phyloP scores from a whole-genome alignment of 2,113 vertebrate genomes.

The Odobenus rosmarus region DNA sequence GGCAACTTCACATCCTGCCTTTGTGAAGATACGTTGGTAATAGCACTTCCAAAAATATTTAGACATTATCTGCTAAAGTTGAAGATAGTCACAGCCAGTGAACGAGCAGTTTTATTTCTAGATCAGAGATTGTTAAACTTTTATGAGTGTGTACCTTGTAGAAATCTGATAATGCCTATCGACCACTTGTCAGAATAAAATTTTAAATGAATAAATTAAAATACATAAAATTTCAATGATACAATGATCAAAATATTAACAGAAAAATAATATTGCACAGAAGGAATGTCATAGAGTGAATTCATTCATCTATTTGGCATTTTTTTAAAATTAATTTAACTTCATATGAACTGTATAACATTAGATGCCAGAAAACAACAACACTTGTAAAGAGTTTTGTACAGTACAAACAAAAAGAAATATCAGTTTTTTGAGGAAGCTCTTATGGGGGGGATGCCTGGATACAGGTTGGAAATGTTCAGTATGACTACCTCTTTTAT shows the following conservation, averaged over 20 bases:
- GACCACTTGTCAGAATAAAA: background rate
- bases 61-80: background rate
- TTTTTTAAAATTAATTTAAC: background rate
- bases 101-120: background rate
- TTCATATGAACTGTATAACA: background rate
- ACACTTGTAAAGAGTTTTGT: background rate
- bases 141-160: background rate
- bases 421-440: background rate
- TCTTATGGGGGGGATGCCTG: background rate
- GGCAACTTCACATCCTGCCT: background rate
- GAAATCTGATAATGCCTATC: background rate
- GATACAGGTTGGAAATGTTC: background rate
- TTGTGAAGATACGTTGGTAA: background rate
- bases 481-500: background rate
- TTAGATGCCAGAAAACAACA: background rate
- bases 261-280: background rate
- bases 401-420: background rate
- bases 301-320: background rate
- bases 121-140: background rate
- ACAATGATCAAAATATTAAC: background rate
- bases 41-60: background rate
- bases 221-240: background rate
- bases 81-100: background rate
- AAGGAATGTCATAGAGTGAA: background rate
- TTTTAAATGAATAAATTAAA: background rate